Base-by-base conservation (phyloP, 2,113 vertebrate species). In the Microcebus tavaratra region DNA sequence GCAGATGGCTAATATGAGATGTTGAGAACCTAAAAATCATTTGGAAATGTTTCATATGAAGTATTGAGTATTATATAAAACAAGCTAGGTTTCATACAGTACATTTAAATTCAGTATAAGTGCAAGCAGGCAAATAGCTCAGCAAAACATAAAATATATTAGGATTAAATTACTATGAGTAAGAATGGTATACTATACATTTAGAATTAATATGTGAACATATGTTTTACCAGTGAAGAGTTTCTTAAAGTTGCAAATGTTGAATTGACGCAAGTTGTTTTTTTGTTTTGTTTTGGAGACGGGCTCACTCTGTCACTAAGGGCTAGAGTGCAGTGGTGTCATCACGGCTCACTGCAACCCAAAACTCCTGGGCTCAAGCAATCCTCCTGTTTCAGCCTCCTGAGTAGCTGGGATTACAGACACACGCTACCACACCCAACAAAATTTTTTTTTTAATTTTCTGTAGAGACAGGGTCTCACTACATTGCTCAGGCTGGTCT, bases 21-120 rank as follows among this genome's bases (percentile, higher is more conserved):
- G 55, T 82, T 87, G 25, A 85, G 21, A 94, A 97, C 36, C 63
- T 90, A 90, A 96, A 90, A 95, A 85, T 67, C 18, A 20, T 63
- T 95, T 79, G 61, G 75, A 87, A 90, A 73, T 92, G 14, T 81
- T 97, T 90, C 4, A 39, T 73, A 48, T 27, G 75, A 82, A 82
- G 4, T 84, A 29, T 48, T 81, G 5, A 27, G 39, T 63, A 87
- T 91, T 95, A 59, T 73, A 68, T 79, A 67, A 85, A 95, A 68
- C 42, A 84, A 94, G 48, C 10, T 86, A 80, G 13, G 0, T 91
- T 90, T 88, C 67, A 85, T 78, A 78, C 10, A 67, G 11, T 76
- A 7, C 63, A 50, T 84, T 80, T 92, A 90, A 83, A 79, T 5
- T 63, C 25, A 73, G 14, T 78, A 6, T 50, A 55, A 61, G 14